Percentiles rank a stretch among this genome's conserved stretches.
Evolutionary conservation across 2,888 invertebrate species (phyloP).

Genomic region (Trichogramma dendrolimi): DNA sequence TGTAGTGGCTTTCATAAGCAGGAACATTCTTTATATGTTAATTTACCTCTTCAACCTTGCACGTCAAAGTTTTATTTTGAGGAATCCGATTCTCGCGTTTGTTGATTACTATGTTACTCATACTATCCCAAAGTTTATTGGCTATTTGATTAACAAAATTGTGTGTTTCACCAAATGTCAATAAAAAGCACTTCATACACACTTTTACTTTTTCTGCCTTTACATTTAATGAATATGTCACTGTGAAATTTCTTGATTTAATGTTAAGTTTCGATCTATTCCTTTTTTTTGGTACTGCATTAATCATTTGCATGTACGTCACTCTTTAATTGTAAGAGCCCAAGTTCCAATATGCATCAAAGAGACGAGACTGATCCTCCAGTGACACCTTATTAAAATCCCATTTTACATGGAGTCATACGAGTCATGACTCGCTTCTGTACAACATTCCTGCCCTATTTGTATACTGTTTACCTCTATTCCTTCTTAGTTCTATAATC

Average conservation of each 20-base stretch:
- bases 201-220: too few relatives aligned
- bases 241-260: slow-evolving; percentile 10
- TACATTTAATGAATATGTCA: slow-evolving; percentile 14
- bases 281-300: neutral
- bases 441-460: slow-evolving; percentile 7
- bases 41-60: slow-evolving; percentile 10
- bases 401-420: too few relatives aligned
- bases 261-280: neutral
- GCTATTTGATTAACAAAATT: slow-evolving; percentile 16
- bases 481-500: slow-evolving; percentile 9
- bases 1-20: slow-evolving; percentile 26
- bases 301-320: slow-evolving; percentile 5
- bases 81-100: slow-evolving; percentile 15
- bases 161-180: slow-evolving; percentile 23
- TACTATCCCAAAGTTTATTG: slow-evolving; percentile 10
- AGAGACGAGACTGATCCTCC: slow-evolving; percentile 17
- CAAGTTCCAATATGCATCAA: slow-evolving; percentile 22
- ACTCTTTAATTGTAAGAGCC: slow-evolving; percentile 9
- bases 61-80: slow-evolving; percentile 14
- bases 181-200: too few relatives aligned
- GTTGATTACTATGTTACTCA: slow-evolving; percentile 1
- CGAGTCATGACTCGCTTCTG: neutral
- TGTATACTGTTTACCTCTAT: slow-evolving; percentile 10
- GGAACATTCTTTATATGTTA: slow-evolving; percentile 21
- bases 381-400: slow-evolving; percentile 14